Conservation (phyloP, 2,888 invertebrate species). For the Platypus cylindrus region DNA sequence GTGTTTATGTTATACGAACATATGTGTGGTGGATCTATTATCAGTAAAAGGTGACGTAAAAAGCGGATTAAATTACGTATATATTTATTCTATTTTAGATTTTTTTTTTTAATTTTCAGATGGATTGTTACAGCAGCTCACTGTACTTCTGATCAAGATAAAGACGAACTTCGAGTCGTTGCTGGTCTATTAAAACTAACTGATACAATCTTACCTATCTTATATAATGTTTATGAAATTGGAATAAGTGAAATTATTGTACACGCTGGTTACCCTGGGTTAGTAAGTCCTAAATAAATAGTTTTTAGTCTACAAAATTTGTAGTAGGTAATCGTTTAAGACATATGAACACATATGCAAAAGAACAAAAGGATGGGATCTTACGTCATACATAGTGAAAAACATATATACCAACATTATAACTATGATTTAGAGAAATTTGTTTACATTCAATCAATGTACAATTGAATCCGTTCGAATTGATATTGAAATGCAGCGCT, state of each 20-base stretch:
- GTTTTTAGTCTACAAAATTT: no score
- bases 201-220: not conserved
- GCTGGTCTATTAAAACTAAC: slow-evolving; percentile 21
- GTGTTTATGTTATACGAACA: slow-evolving; percentile 14
- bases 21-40: slow-evolving; percentile 35
- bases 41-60: slow-evolving; percentile 15
- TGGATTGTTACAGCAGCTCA: slow-evolving; percentile 12
- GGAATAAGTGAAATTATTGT: slow-evolving; percentile 6
- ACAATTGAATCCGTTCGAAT: no score
- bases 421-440: no score
- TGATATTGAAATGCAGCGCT: no score
- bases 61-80: not conserved
- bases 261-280: slow-evolving; percentile 11
- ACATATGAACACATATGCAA: no score
- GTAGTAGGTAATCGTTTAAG: no score
- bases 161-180: slow-evolving; percentile 20
- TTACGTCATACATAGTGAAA: no score
- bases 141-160: slow-evolving; percentile 3
- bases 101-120: slow-evolving; percentile 5
- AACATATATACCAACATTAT: no score
- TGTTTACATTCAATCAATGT: no score
- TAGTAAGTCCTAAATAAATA: slow-evolving; percentile 3
- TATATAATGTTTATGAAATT: no score
- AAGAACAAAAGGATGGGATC: no score
- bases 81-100: not conserved